Conservation (phyloP, 2,113 vertebrate genomes). For the Collichthys lucidus region DNA sequence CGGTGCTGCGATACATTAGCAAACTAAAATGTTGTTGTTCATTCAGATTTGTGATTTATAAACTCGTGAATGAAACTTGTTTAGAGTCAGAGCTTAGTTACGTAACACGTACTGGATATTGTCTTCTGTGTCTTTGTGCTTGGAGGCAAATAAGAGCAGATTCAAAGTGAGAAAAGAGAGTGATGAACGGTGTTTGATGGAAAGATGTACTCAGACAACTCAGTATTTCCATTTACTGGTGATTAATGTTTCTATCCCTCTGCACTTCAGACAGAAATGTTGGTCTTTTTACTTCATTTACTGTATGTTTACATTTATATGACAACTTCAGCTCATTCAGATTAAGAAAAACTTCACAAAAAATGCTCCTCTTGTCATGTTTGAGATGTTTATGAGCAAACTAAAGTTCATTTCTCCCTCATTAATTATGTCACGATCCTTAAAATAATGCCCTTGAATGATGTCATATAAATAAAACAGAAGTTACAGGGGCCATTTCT, state of each 20-base stretch:
- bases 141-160: background rate
- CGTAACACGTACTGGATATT: background rate
- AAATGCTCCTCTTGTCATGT: background rate
- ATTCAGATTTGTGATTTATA: slow-evolving; percentile 24
- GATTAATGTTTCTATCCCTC: background rate
- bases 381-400: background rate
- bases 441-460: too few relatives aligned
- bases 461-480: too few relatives aligned
- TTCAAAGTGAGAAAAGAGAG: background rate
- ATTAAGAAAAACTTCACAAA: background rate
- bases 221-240: too few relatives aligned
- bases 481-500: too few relatives aligned
- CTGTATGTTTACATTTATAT: background rate
- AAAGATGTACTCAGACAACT: too few relatives aligned
- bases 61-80: slow-evolving; percentile 8
- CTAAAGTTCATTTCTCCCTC: background rate
- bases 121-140: background rate
- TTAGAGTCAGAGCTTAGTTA: background rate
- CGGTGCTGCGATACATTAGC: background rate
- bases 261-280: background rate
- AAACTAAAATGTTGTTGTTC: slow-evolving; percentile 2
- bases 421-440: too few relatives aligned
- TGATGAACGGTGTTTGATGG: slow-evolving; percentile 16
- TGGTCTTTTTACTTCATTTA: too few relatives aligned
- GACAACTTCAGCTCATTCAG: background rate